Evolutionary conservation across 2,113 vertebrate genomes (phyloP).

Genomic region (Cephalopholis sonnerati): DNA sequence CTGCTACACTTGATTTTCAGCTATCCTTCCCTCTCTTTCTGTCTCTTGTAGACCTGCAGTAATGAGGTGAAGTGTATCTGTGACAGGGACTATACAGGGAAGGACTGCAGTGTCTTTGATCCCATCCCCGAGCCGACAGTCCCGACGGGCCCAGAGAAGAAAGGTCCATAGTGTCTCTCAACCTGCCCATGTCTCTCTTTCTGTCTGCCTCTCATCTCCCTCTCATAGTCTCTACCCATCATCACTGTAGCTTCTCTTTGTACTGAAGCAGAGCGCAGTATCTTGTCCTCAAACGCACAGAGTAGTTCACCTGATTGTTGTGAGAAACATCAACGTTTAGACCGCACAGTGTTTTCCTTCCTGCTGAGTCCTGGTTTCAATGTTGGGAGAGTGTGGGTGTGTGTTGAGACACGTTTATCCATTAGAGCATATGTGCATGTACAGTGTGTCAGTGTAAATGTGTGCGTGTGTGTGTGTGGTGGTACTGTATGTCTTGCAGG

Average conservation of each 20-base stretch:
- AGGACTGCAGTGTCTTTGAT: slow-evolving; percentile 95
- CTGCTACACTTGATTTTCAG: not conserved
- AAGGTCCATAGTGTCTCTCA: slow-evolving; percentile 84
- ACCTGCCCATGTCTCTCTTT: slow-evolving; percentile 30
- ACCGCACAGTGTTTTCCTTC: slow-evolving; percentile 35
- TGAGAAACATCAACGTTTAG: slow-evolving; percentile 16
- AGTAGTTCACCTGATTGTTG: slow-evolving; percentile 24
- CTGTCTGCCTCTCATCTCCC: slow-evolving; percentile 53
- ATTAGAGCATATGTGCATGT: slow-evolving; percentile 42
- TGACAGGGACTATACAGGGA: slow-evolving; percentile 94
- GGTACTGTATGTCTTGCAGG: slow-evolving; percentile 45
- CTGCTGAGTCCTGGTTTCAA: slow-evolving; percentile 41
- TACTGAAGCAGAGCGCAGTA: not conserved
- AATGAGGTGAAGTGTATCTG: slow-evolving; percentile 98
- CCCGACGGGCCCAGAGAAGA: slow-evolving; percentile 88
- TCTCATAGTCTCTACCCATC: slow-evolving; percentile 64
- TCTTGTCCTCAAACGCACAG: not conserved
- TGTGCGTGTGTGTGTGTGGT: slow-evolving; percentile 32
- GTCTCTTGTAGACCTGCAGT: slow-evolving; percentile 89
- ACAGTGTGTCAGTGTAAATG: slow-evolving; percentile 15
- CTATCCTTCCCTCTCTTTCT: slow-evolving; percentile 1
- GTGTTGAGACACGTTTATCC: slow-evolving; percentile 42
- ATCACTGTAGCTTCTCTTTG: slow-evolving; percentile 53
- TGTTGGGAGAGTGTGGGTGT: slow-evolving; percentile 44
- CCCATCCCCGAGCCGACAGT: slow-evolving; percentile 90